These are phyloP conservation scores for Trichonephila clavipes DNA, from an alignment of 1,140 invertebrate genomes.

Conservation along the genomic window DNA sequence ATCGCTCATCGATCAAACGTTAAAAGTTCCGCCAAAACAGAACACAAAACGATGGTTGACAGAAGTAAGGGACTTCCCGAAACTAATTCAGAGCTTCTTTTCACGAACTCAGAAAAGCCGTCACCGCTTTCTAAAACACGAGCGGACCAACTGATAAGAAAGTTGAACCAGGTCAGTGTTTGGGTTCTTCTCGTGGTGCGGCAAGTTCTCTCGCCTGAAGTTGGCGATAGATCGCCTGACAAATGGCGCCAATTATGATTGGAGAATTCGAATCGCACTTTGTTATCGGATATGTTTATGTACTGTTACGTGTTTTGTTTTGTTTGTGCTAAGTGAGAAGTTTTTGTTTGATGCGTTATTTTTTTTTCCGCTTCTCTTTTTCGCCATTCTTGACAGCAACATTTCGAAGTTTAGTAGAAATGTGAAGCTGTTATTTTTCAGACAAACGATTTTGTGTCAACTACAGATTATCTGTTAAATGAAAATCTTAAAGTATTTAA, in stretches of 20 bases:
- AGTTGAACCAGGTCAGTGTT: slow-evolving; percentile 48
- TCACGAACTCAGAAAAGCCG: neutral
- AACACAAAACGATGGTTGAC: neutral
- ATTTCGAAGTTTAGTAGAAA: too few relatives aligned
- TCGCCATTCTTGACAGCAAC: too few relatives aligned
- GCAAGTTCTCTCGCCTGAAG: neutral
- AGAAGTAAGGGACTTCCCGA: neutral
- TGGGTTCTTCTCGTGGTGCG: neutral
- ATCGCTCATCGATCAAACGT: neutral
- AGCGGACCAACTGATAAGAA: slow-evolving; percentile 57
- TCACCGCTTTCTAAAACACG: slow-evolving; percentile 42
- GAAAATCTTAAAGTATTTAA: too few relatives aligned
- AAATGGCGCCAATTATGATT: slow-evolving; percentile 19
- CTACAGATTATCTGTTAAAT: too few relatives aligned
- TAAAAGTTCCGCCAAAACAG: neutral
- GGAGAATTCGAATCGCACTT: too few relatives aligned
- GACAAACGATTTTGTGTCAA: too few relatives aligned
- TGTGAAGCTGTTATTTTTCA: too few relatives aligned
- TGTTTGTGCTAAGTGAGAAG: too few relatives aligned
- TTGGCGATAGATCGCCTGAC: slow-evolving; percentile 8
- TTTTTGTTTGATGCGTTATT: too few relatives aligned
- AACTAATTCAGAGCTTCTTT: neutral
- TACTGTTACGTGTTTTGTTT: too few relatives aligned
- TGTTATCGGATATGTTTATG: too few relatives aligned
- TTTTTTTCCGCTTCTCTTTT: too few relatives aligned